phyloP scores from a whole-genome alignment of 1,140 invertebrate species.

The Zophobas morio region DNA sequence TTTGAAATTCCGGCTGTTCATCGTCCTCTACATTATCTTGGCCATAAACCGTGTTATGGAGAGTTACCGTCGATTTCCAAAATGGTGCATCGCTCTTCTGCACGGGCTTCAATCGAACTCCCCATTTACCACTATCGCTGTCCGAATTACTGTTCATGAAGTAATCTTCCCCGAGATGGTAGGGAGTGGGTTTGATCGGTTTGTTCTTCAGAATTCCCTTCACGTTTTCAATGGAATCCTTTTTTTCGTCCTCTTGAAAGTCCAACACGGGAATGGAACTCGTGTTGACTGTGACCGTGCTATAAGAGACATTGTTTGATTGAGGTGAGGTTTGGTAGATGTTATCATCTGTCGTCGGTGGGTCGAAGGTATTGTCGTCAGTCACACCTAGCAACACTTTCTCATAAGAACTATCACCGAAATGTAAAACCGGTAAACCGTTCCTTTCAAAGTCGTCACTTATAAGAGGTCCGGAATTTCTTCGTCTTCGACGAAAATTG shows the following conservation, averaged over 20 bases:
- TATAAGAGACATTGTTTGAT: conserved; percentile 47
- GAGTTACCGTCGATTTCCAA: conserved; percentile 68
- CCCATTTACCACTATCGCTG: conserved; percentile 68
- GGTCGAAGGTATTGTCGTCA: conserved; percentile 49
- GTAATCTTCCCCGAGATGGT: conserved; percentile 75
- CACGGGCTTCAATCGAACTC: conserved; percentile 67
- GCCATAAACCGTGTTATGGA: conserved; percentile 61
- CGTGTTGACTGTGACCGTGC: conserved; percentile 64
- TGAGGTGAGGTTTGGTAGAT: conserved; percentile 4
- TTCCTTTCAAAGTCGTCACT: conserved; percentile 62
- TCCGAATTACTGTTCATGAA: conserved; percentile 52
- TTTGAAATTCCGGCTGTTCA: conserved; percentile 66
- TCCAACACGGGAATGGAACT: conserved; percentile 53
- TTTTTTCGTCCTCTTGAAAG: conserved; percentile 66
- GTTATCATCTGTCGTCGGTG: conserved; percentile 24
- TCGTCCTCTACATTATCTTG: conserved; percentile 45
- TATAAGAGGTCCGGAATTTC: conserved; percentile 61
- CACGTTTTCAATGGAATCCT: conserved; percentile 70
- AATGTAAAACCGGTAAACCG: conserved; percentile 69
- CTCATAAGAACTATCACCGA: conserved; percentile 71
- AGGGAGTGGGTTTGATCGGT: conserved; percentile 78
- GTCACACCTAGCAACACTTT: conserved; percentile 66
- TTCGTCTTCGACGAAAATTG: conserved; percentile 79
- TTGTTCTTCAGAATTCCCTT: conserved; percentile 81
- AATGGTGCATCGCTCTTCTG: conserved; percentile 61